Percentiles rank a stretch among this genome's conserved stretches.
phyloP scores from a whole-genome alignment of 1,140 invertebrate species.

The Ooceraea biroi region DNA sequence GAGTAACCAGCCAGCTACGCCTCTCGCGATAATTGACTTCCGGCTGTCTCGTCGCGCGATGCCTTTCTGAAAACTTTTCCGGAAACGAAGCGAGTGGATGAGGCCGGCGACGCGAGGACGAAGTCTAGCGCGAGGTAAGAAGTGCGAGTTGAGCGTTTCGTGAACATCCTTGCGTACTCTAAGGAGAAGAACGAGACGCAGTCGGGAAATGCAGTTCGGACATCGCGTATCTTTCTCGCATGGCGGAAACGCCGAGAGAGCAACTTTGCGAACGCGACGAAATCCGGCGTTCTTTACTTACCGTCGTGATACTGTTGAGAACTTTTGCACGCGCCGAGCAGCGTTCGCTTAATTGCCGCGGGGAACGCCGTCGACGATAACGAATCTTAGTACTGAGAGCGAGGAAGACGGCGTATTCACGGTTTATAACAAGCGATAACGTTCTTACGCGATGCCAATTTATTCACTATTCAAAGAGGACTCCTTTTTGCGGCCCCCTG shows the following conservation, averaged over 20 bases:
- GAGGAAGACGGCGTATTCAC: not conserved
- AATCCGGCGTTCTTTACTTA: constrained; percentile 34
- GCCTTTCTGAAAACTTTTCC: constrained; percentile 62
- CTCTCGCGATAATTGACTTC: constrained; percentile 68
- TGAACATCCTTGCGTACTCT: constrained; percentile 14
- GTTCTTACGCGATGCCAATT: constrained; percentile 23
- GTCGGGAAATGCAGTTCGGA: constrained; percentile 53
- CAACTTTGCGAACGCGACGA: constrained; percentile 48
- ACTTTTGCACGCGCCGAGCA: constrained; percentile 51
- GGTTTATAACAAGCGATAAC: constrained; percentile 35
- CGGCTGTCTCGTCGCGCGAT: constrained; percentile 39
- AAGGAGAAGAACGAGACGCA: constrained; percentile 3
- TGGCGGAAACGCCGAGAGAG: constrained; percentile 28
- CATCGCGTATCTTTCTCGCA: constrained; percentile 46
- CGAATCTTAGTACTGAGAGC: constrained; percentile 13
- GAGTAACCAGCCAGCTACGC: constrained; percentile 35
- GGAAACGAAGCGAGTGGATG: constrained; percentile 39
- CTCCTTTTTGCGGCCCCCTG: not conserved
- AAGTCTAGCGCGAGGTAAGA: constrained; percentile 29
- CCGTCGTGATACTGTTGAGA: constrained; percentile 38
- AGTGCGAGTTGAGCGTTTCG: constrained; percentile 46
- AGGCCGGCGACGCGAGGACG: constrained; percentile 21
- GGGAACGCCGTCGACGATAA: constrained; percentile 8
- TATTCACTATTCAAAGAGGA: constrained; percentile 37
- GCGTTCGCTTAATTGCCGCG: constrained; percentile 62